A percentile compares a stretch with the other conserved stretches of the same genome.
These are phyloP conservation scores for Hydractinia symbiolongicarpus DNA, from an alignment of 30 jellyfish, hydroid and myxozoan genomes.

Conservation along the genomic window DNA sequence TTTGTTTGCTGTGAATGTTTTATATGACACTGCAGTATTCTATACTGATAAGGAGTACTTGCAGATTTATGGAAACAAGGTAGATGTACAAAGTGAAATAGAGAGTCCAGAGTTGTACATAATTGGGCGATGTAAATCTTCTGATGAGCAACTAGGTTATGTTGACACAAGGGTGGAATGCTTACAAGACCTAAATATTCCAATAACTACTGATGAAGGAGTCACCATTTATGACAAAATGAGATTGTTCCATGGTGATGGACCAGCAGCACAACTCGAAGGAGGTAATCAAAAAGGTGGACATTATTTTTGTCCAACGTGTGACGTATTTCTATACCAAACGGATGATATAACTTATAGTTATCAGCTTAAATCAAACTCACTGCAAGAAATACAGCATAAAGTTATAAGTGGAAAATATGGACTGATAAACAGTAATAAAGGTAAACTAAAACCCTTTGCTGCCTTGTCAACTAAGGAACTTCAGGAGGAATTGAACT, in stretches of 20 bases:
- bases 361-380: no score
- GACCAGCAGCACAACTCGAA: conserved; percentile 24
- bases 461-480: no score
- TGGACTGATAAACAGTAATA: no score
- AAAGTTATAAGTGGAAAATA: no score
- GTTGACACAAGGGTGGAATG: neutral
- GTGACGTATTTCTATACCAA: conserved; percentile 1
- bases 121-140: conserved; percentile 4
- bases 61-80: neutral
- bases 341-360: no score
- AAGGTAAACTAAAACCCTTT: no score
- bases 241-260: conserved; percentile 18
- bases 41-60: neutral
- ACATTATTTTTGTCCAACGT: conserved; percentile 3
- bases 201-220: neutral
- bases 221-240: conserved; percentile 5
- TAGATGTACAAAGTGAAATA: conserved; percentile 10
- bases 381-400: no score
- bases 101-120: conserved; percentile 20
- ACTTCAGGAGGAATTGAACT: no score
- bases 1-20: neutral
- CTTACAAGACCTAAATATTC: neutral
- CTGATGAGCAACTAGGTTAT: conserved; percentile 14
- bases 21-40: conserved; percentile 14
- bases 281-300: conserved; percentile 12